Base-by-base conservation (phyloP, 2,888 invertebrate species). In the Orthonychiurus folsomi region DNA sequence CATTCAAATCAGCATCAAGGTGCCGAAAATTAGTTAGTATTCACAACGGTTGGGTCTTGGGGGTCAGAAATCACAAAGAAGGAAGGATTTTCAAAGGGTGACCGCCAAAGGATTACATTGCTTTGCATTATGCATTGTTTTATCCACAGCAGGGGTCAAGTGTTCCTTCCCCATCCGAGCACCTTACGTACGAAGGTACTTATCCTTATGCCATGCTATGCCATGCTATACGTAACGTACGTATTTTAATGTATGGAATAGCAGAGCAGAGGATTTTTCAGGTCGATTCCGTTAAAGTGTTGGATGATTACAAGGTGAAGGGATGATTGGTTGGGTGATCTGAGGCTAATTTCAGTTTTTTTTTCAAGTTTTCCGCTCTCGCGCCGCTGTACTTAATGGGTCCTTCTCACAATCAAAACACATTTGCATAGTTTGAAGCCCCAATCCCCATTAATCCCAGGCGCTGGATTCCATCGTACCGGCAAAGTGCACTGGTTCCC, bases 271-370 rank as follows among this genome's bases (percentile, higher is more conserved):
- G 15, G 37, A 37, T 15, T 37, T 9, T 9, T 9, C 37, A 37
- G 37, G 37, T 37, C 37, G 52, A 27, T 56, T 56, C 27, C 27
- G n/a, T 56, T 56, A 56, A 56, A 56, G 56, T 56, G 56, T 56
- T 56, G 56, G 56, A 56, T 26, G 56, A 56, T 56, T 56, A 56
- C 28, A 56, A 26, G 56, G 56, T 56, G 56, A 56, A 27, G 27
- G 56, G 56, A 56, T 56, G 27, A 56, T 56, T 56, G 56, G 56
- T 28, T 56, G 56, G 56, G 37, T 56, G 56, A 56, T 56, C 56
- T 56, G 15, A n/a, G 5, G 37, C 37, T 37, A 37, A 37, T 37
- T 37, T 37, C 9, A 37, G 37, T 37, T 37, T 37, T 37, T 37
- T 37, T 37, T 9, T 15, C 15, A 37, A 15, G 37, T 37, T 37